A percentile compares a stretch with the other conserved stretches of the same genome.
These are phyloP conservation scores for Oreochromis grahami DNA, from an alignment of 2,797 vertebrate species.

Conservation along the genomic window DNA sequence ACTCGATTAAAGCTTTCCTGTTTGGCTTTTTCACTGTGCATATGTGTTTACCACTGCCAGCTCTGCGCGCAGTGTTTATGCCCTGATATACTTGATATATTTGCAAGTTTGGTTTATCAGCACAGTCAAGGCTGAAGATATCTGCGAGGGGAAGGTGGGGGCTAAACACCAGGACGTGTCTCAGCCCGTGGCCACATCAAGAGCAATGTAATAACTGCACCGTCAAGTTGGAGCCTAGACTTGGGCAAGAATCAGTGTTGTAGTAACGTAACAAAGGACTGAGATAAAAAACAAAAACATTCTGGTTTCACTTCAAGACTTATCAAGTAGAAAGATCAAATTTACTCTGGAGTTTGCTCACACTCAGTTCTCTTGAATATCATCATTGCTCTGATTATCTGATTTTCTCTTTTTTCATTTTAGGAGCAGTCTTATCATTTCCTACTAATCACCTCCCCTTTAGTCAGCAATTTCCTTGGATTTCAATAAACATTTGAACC, in stretches of 20 bases:
- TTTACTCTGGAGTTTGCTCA: neutral
- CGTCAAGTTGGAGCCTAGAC: neutral
- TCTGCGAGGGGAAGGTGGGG: neutral
- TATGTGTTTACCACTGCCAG: slow-evolving; percentile 9
- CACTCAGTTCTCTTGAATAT: neutral
- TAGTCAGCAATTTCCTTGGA: neutral
- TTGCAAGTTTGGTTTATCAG: slow-evolving; percentile 38
- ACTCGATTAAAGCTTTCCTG: slow-evolving; percentile 59
- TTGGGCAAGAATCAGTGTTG: neutral
- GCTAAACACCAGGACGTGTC: neutral
- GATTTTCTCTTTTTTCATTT: neutral
- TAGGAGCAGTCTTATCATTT: neutral
- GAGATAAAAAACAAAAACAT: neutral
- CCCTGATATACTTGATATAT: slow-evolving; percentile 26
- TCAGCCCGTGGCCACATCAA: neutral
- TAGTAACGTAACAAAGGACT: neutral
- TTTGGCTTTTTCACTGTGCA: slow-evolving; percentile 33
- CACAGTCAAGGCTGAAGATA: neutral
- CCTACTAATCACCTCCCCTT: neutral
- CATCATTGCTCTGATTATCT: neutral
- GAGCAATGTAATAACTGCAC: neutral
- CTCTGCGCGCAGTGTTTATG: slow-evolving; percentile 35
- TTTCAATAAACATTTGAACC: neutral
- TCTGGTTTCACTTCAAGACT: neutral
- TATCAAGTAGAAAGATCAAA: neutral